Conservation (phyloP, 2,888 invertebrate genomes). For the Rhodophaea formosa region DNA sequence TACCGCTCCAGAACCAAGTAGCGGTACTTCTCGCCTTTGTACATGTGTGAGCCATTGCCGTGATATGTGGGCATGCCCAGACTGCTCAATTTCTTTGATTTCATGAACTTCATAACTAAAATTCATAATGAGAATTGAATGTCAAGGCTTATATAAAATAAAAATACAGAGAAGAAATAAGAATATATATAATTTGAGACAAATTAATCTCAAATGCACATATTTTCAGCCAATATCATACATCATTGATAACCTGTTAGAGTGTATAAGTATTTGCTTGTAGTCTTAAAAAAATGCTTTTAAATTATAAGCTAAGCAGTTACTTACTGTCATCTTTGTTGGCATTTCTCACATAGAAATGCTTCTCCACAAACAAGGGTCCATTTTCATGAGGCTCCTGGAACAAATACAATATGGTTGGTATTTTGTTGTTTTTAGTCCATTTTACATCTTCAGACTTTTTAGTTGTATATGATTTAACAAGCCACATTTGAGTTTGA, state of each 20-base stretch:
- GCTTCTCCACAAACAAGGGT: constrained; percentile 95
- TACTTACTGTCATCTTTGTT: constrained; percentile 85
- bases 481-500: too few species aligned
- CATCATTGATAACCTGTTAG: too few species aligned
- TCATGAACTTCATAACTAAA: constrained; percentile 87
- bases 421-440: background rate
- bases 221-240: too few species aligned
- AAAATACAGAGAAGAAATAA: background rate
- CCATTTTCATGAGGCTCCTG: constrained; percentile 96
- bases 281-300: too few species aligned
- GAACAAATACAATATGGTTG: background rate
- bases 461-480: too few species aligned
- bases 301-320: too few species aligned
- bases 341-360: constrained; percentile 91
- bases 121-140: background rate
- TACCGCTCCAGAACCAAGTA: constrained; percentile 95
- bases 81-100: constrained; percentile 83
- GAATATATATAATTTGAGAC: too few species aligned
- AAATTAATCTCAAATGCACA: too few species aligned
- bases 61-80: constrained; percentile 93
- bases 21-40: constrained; percentile 89
- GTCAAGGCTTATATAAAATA: background rate
- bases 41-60: constrained; percentile 91
- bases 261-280: too few species aligned
- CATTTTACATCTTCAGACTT: too few species aligned